Base-by-base conservation (phyloP, 2,797 vertebrate species). In the Lacerta viridis region DNA sequence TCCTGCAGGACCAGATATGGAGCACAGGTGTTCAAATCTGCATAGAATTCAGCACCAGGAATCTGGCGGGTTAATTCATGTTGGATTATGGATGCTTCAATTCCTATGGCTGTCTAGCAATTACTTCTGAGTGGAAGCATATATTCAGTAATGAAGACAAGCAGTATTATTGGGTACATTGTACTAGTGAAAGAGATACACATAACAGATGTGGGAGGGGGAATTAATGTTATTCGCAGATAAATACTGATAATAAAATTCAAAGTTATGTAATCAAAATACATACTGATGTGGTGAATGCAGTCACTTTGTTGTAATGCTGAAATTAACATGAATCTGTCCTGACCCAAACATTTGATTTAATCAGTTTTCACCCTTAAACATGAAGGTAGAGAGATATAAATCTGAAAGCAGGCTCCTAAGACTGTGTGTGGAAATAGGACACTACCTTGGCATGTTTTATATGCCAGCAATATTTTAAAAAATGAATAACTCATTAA, bases 21-120 rank as follows among this genome's bases (percentile, higher is more conserved):
- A 88, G 61, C 71, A 76, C 13, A 68, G 36, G 64, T 76, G 36
- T 76, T 76, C 13, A 75, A 36, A 66, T 87, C 72, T n/a, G 29
- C 23, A 66, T 74, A 9, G 36, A 39, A 77, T 83, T 64, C n/a
- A 87, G 9, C 72, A 46, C 39, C 59, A 76, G 76, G 25, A 11
- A 76, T 83, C 61, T 25, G 33, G 23, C 5, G 59, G 29, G 10
- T 66, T 83, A 76, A 36, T 72, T 88, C 41, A 68, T 46, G 33
- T 5, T 36, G n/a, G 20, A 69, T 72, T 59, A 59, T 39, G 4
- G 36, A 59, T n/a, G 55, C 23, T 33, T 29, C 9, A 20, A 59
- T 8, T 50, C n/a, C 76, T 79, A 29, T 80, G 50, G 9, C 5
- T 39, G 23, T 68, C 15, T 79, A 33, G 50, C 75, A 50, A 69